A percentile compares a stretch with the other conserved stretches of the same genome.
These are phyloP conservation scores for Miltochrista miniata DNA, from an alignment of 2,888 invertebrate species.

Conservation along the genomic window DNA sequence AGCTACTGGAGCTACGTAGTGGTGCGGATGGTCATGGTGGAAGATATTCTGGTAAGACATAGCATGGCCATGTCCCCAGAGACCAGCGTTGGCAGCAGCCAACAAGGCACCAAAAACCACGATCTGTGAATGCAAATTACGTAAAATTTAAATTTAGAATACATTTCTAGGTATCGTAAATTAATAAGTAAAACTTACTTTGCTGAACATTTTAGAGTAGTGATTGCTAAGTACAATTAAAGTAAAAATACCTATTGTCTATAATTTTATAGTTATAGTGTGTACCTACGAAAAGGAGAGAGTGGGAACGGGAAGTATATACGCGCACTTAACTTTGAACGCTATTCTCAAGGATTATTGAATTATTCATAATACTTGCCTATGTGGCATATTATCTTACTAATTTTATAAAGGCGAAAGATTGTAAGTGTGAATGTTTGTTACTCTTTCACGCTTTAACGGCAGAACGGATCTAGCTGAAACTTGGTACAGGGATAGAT, in stretches of 20 bases:
- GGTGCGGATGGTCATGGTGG: conserved; percentile 54
- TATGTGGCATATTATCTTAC: too few species aligned
- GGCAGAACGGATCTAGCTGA: too few species aligned
- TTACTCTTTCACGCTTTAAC: too few species aligned
- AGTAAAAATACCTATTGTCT: conserved; percentile 24
- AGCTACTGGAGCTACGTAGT: too few species aligned
- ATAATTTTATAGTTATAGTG: conserved; percentile 36
- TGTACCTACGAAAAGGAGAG: conserved; percentile 3
- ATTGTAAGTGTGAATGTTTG: too few species aligned
- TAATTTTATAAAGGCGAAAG: too few species aligned
- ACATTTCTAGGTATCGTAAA: neutral
- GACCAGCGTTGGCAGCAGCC: conserved; percentile 72
- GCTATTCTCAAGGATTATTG: neutral
- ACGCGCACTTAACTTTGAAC: conserved; percentile 14
- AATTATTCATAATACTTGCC: too few species aligned
- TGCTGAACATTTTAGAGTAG: conserved; percentile 30
- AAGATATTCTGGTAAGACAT: conserved; percentile 67
- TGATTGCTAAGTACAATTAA: conserved; percentile 36
- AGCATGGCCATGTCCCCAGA: conserved; percentile 41
- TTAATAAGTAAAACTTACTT: conserved; percentile 45
- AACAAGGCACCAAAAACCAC: conserved; percentile 65
- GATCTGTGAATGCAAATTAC: conserved; percentile 52
- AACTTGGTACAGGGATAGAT: too few species aligned
- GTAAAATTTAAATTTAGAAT: neutral
- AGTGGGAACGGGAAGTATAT: conserved; percentile 30